Percentiles rank a stretch among this genome's conserved stretches.
phyloP scores from a whole-genome alignment of 2,888 invertebrate genomes.

The Aphodius sticticus region DNA sequence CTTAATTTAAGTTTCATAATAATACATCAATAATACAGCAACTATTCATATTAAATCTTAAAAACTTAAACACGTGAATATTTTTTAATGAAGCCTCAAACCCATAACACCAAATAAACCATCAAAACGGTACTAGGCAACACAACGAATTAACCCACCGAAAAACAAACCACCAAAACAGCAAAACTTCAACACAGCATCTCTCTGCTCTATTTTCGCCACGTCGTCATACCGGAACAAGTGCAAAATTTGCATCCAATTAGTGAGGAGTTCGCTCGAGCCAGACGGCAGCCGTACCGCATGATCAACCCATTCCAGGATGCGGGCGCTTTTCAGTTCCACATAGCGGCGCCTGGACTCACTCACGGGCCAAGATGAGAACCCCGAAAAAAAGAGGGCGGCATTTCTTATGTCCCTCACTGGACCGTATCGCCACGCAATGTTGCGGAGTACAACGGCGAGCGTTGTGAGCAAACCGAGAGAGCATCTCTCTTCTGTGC shows the following conservation, averaged over 20 bases:
- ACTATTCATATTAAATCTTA: too few relatives aligned
- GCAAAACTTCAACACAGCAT: background rate
- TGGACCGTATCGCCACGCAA: constrained; percentile 4
- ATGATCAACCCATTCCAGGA: background rate
- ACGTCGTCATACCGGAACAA: background rate
- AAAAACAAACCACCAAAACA: background rate
- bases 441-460: background rate
- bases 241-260: background rate
- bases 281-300: background rate
- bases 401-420: background rate
- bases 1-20: too few relatives aligned
- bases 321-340: background rate
- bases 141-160: too few relatives aligned
- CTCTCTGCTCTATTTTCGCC: background rate
- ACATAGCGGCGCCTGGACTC: background rate
- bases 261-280: background rate
- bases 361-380: background rate
- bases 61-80: too few relatives aligned
- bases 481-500: background rate
- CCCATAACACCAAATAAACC: too few relatives aligned
- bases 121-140: too few relatives aligned
- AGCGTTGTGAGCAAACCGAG: background rate
- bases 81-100: too few relatives aligned
- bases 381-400: background rate
- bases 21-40: too few relatives aligned